phyloP scores from a whole-genome alignment of 1,140 invertebrate genomes.

The Lithobius niger region DNA sequence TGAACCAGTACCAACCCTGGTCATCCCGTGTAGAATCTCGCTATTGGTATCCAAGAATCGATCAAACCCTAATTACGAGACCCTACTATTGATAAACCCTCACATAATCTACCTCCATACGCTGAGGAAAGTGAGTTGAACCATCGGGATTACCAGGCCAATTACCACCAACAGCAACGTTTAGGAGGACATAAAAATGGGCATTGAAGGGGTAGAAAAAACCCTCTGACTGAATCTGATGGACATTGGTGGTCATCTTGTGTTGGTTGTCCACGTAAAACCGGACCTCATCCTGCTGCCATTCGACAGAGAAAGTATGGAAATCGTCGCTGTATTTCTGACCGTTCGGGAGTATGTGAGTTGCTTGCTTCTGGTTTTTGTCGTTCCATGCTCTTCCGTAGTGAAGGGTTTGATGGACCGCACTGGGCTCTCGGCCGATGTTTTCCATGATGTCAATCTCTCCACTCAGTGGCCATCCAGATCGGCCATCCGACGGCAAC shows the following conservation, averaged over 20 bases:
- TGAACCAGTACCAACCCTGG: too few relatives aligned
- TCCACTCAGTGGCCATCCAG: slow-evolving; percentile 13
- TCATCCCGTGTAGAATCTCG: too few relatives aligned
- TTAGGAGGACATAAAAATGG: not conserved
- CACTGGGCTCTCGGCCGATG: slow-evolving; percentile 4
- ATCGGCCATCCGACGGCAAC: not conserved
- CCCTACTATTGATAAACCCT: slow-evolving; percentile 5
- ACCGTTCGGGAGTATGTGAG: not conserved
- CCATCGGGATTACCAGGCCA: slow-evolving; percentile 14
- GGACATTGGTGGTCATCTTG: not conserved
- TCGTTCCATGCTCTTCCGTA: not conserved
- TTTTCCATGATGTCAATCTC: slow-evolving; percentile 17
- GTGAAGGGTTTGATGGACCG: slow-evolving; percentile 6
- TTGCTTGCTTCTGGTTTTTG: not conserved
- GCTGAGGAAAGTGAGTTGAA: slow-evolving; percentile 17
- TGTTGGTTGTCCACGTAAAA: slow-evolving; percentile 13
- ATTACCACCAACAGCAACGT: slow-evolving; percentile 19
- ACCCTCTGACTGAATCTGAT: not conserved
- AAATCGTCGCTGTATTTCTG: slow-evolving; percentile 18
- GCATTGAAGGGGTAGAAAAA: not conserved
- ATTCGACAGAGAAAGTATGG: slow-evolving; percentile 26
- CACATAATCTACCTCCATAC: slow-evolving; percentile 5
- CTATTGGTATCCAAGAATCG: too few relatives aligned
- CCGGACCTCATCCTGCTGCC: slow-evolving; percentile 24
- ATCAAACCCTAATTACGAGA: too few relatives aligned